Conservation (phyloP, 2,888 invertebrate species). For the Tuberolachnus salignus region DNA sequence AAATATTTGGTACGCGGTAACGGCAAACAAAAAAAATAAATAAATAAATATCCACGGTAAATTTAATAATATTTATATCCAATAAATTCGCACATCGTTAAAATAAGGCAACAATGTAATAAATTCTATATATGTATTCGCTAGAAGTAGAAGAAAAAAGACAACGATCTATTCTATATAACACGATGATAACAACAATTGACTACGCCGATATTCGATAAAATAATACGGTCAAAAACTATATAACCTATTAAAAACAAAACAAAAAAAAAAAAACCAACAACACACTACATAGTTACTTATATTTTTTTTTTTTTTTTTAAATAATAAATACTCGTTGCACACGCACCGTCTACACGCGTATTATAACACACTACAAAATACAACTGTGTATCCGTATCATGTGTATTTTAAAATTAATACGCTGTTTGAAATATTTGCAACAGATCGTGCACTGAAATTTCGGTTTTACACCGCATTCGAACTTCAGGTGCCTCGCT, state of each 20-base stretch:
- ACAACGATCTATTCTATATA: not conserved
- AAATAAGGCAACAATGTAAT: not conserved
- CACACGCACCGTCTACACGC: not conserved
- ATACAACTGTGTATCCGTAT: slow-evolving; percentile 53
- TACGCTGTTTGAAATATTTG: slow-evolving; percentile 56
- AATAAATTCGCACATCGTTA: not conserved
- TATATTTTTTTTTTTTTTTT: too few relatives aligned
- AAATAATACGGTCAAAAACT: not conserved
- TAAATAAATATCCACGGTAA: too few relatives aligned
- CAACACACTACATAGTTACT: too few relatives aligned
- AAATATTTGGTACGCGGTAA: too few relatives aligned
- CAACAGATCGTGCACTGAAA: slow-evolving; percentile 55
- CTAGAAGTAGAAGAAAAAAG: too few relatives aligned
- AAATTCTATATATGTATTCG: too few relatives aligned
- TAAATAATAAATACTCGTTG: slow-evolving; percentile 3
- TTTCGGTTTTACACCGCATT: slow-evolving; percentile 62
- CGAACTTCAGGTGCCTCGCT: slow-evolving; percentile 63
- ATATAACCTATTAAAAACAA: too few relatives aligned
- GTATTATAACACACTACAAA: slow-evolving; percentile 3
- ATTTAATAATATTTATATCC: not conserved
- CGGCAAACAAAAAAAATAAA: too few relatives aligned
- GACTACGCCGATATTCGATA: not conserved
- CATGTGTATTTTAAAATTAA: slow-evolving; percentile 54
- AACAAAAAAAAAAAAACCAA: too few relatives aligned
- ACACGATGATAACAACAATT: not conserved